Conservation (phyloP, 2,113 vertebrate genomes). For the Grallaria varia region DNA sequence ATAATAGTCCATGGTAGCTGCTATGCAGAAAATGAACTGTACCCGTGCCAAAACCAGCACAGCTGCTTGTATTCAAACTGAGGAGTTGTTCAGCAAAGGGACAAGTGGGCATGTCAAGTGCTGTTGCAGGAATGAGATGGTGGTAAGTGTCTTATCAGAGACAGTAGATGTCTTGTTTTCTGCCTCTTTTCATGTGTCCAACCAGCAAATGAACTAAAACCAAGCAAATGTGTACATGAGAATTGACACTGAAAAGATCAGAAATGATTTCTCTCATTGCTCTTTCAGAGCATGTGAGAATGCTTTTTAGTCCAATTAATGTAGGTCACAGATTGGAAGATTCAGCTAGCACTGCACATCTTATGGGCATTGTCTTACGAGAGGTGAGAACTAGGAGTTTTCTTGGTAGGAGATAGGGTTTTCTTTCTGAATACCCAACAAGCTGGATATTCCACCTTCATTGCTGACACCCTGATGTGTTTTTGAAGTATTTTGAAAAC, state of each 20-base stretch:
- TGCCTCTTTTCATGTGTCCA: background rate
- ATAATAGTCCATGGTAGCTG: background rate
- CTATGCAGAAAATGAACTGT: background rate
- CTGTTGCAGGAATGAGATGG: background rate
- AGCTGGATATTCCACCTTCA: background rate
- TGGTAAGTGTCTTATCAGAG: background rate
- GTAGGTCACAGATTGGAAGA: background rate
- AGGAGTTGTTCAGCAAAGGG: conserved; percentile 31
- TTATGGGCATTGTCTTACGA: background rate
- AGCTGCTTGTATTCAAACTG: conserved; percentile 31
- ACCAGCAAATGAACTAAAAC: background rate
- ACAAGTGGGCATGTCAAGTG: background rate
- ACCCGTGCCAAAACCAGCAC: background rate
- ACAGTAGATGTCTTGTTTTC: background rate
- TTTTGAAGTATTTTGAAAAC: background rate
- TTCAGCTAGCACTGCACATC: fast-evolving
- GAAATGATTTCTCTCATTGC: background rate
- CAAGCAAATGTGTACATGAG: background rate
- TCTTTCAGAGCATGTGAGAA: background rate
- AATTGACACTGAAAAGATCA: background rate
- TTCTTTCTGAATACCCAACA: background rate
- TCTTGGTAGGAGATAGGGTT: background rate
- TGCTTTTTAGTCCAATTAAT: background rate
- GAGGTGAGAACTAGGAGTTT: background rate
- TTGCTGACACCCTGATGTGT: background rate